A percentile compares a stretch with the other conserved stretches of the same genome.
Evolutionary conservation across 2,113 vertebrate species (phyloP).

Genomic region (Garra rufa): DNA sequence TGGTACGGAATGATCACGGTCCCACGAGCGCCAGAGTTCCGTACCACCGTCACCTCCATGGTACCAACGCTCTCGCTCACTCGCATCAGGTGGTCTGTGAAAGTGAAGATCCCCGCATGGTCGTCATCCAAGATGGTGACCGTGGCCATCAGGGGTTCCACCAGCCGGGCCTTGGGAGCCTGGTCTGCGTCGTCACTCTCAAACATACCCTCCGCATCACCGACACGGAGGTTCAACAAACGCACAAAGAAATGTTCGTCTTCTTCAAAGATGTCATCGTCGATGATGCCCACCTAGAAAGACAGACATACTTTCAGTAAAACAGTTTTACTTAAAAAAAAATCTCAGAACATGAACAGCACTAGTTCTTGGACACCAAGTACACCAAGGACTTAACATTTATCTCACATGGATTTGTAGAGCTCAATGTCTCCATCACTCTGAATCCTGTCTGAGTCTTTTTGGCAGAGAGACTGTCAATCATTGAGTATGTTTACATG

Average conservation of each 20-base stretch:
- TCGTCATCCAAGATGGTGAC: conserved; percentile 97
- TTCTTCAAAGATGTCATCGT: conserved; percentile 97
- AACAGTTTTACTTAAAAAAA: not conserved
- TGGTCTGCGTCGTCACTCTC: conserved; percentile 83
- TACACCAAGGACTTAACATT: not conserved
- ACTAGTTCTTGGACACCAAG: conserved; percentile 7
- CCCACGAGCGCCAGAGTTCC: conserved; percentile 91
- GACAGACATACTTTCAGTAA: not conserved
- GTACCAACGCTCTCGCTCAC: conserved; percentile 94
- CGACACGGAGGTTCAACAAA: conserved; percentile 89
- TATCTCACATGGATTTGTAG: not conserved
- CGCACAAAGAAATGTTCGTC: conserved; percentile 98
- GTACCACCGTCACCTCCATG: conserved; percentile 89
- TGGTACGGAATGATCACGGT: conserved; percentile 92
- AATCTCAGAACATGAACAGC: not conserved
- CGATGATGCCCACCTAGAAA: conserved; percentile 88
- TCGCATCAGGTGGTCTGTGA: conserved; percentile 83
- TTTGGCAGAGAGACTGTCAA: conserved; percentile 71
- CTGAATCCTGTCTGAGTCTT: conserved; percentile 45
- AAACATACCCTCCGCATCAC: conserved; percentile 93
- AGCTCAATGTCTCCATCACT: not conserved
- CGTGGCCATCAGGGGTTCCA: conserved; percentile 86
- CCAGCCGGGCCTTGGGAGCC: conserved; percentile 82
- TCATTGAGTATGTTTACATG: too few relatives aligned
- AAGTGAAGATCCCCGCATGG: conserved; percentile 96